phyloP scores from a whole-genome alignment of 2,888 invertebrate genomes.

The Eristalis pertinax region DNA sequence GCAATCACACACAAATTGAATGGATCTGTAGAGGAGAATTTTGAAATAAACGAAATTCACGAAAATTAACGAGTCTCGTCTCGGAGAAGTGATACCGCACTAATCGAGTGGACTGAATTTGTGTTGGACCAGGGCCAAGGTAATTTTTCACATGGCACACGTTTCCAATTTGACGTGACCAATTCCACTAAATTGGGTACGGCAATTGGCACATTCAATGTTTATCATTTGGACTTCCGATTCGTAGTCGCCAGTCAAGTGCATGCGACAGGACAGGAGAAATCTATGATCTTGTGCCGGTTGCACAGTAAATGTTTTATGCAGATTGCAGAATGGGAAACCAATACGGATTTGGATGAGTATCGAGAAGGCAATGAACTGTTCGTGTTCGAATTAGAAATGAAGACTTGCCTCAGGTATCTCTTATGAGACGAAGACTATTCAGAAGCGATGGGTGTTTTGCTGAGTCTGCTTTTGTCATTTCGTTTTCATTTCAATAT shows the following conservation, averaged over 20 bases:
- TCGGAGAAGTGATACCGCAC: neutral
- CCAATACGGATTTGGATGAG: neutral
- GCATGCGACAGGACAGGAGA: neutral
- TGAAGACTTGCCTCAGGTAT: too few relatives aligned
- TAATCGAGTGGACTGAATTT: constrained; percentile 1
- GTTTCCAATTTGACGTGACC: constrained; percentile 74
- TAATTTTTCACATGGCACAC: constrained; percentile 68
- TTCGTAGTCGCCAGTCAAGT: neutral
- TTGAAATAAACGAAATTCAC: constrained; percentile 38
- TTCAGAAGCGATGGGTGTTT: too few relatives aligned
- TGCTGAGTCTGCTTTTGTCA: too few relatives aligned
- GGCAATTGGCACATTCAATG: constrained; percentile 64
- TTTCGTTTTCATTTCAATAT: too few relatives aligned
- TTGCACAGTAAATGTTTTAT: too few relatives aligned
- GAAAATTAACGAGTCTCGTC: constrained; percentile 35
- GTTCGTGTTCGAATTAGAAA: neutral
- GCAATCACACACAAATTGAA: constrained; percentile 7
- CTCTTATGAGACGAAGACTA: too few relatives aligned
- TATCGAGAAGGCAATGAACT: neutral
- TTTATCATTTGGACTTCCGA: constrained; percentile 27
- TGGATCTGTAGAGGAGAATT: neutral
- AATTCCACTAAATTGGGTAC: constrained; percentile 73
- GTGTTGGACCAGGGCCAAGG: constrained; percentile 52
- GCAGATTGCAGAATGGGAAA: neutral
- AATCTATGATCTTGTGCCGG: neutral